phyloP scores from a whole-genome alignment of 2,113 vertebrate genomes.

The Tetrao urogallus region DNA sequence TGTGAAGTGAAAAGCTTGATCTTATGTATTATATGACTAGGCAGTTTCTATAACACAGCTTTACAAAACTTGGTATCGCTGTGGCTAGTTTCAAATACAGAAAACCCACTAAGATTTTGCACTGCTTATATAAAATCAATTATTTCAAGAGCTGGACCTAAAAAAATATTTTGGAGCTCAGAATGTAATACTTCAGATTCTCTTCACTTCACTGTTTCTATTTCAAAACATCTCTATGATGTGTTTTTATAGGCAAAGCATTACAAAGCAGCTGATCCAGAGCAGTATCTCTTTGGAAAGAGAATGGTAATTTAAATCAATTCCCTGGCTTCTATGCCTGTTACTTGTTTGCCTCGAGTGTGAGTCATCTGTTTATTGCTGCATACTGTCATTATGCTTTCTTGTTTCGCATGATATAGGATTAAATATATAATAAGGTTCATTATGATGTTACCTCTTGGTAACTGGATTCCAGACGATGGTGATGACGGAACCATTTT shows the following conservation, averaged over 20 bases:
- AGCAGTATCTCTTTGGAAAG: not conserved
- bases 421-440: slow-evolving; percentile 7
- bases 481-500: slow-evolving; percentile 80
- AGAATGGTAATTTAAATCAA: not conserved
- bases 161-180: not conserved
- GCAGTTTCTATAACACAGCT: not conserved
- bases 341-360: not conserved
- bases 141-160: not conserved
- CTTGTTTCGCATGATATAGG: not conserved
- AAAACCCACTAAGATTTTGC: not conserved
- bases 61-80: not conserved
- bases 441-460: slow-evolving; percentile 68
- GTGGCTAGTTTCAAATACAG: not conserved
- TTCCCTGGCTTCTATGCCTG: not conserved
- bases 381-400: not conserved
- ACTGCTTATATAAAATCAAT: not conserved
- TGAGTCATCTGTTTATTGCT: not conserved
- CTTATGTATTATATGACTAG: not conserved
- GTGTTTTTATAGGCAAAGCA: not conserved
- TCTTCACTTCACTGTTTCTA: not conserved
- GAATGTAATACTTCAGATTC: not conserved
- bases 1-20: not conserved
- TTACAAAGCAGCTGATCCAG: not conserved
- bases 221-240: not conserved
- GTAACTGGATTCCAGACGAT: slow-evolving; percentile 72